A percentile compares a stretch with the other conserved stretches of the same genome.
Evolutionary conservation across 2,888 invertebrate species (phyloP).

Genomic region (Polydrusus pterygomalis): DNA sequence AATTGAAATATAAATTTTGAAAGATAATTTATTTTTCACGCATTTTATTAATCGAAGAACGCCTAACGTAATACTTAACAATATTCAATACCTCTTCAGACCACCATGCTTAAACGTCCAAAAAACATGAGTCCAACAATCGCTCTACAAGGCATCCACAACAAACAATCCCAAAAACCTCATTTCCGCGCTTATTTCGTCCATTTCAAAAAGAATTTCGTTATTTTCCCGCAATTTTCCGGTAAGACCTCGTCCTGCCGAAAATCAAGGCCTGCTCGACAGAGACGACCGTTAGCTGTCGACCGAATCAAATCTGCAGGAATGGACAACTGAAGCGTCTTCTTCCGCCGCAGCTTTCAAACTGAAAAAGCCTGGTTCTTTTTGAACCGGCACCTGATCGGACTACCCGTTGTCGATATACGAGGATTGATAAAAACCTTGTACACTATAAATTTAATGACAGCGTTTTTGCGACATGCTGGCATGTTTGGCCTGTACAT

Average conservation of each 20-base stretch:
- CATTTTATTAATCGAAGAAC: too few relatives aligned
- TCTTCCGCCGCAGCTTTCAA: conserved; percentile 27
- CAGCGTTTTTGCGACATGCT: too few relatives aligned
- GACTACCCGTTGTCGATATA: background rate
- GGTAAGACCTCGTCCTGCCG: background rate
- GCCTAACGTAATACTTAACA: background rate
- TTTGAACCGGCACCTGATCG: background rate
- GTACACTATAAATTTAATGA: too few relatives aligned
- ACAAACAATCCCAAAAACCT: background rate
- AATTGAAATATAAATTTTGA: too few relatives aligned
- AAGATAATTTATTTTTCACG: too few relatives aligned
- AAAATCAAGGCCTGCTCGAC: conserved; percentile 10
- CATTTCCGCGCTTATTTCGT: background rate
- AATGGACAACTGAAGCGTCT: conserved; percentile 31
- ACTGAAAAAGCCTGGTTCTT: conserved; percentile 24
- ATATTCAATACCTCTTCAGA: conserved; percentile 1
- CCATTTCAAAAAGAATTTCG: background rate
- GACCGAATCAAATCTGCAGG: conserved; percentile 40
- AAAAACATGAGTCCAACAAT: background rate
- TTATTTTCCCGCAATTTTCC: conserved; percentile 21
- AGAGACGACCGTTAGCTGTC: conserved; percentile 6
- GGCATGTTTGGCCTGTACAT: too few relatives aligned
- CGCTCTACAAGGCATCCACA: background rate
- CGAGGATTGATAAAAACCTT: conserved; percentile 6
- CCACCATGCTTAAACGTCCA: conserved; percentile 11